These are phyloP conservation scores for Aphrocallistes beatrix DNA, from an alignment of 37 sponge, comb jelly and placozoan species.

Conservation along the genomic window DNA sequence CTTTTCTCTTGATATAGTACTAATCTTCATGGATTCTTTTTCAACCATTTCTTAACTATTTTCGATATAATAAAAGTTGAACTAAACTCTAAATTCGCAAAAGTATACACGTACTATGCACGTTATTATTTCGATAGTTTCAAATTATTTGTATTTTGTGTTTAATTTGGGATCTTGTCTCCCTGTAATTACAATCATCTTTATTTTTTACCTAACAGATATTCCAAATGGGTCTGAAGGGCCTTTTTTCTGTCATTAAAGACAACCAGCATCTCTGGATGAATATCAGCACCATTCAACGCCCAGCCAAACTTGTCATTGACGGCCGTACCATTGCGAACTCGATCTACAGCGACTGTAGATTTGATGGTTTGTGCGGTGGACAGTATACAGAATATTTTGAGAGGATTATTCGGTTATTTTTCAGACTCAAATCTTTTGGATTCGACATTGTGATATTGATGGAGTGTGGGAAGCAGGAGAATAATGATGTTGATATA, in stretches of 20 bases:
- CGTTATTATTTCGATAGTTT: too few species aligned
- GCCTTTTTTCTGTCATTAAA: not conserved
- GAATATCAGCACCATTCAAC: not conserved
- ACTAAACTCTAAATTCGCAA: too few species aligned
- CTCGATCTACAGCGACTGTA: not conserved
- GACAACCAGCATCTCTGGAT: not conserved
- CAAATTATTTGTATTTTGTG: too few species aligned
- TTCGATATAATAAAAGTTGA: too few species aligned
- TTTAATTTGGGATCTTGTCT: too few species aligned
- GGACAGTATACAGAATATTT: constrained; percentile 1
- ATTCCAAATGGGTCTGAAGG: not conserved
- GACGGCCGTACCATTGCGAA: not conserved
- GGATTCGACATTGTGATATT: not conserved
- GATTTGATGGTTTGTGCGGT: not conserved
- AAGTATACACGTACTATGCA: too few species aligned
- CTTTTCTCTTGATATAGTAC: too few species aligned
- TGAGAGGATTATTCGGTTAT: not conserved
- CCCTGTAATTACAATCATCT: too few species aligned
- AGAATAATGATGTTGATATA: not conserved
- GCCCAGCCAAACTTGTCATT: not conserved
- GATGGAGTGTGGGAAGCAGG: constrained; percentile 7
- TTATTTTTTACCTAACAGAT: too few species aligned
- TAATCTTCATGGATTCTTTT: too few species aligned
- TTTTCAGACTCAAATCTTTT: not conserved
- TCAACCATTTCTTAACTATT: too few species aligned